phyloP scores from a whole-genome alignment of 2,113 vertebrate genomes.

The Passer montanus region DNA sequence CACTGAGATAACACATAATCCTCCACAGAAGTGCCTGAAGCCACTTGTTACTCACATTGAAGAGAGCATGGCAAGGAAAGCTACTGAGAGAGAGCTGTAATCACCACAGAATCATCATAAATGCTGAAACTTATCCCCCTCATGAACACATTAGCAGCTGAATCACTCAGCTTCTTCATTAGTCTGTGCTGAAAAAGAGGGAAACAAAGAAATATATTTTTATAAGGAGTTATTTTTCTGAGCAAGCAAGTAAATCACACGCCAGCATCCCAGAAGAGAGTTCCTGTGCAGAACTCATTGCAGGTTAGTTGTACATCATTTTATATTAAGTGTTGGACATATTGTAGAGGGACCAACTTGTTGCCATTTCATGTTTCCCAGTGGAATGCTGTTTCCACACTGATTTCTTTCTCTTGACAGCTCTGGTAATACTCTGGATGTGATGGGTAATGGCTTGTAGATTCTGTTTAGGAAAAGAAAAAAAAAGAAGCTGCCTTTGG shows the following conservation, averaged over 20 bases:
- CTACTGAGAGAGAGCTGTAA: not conserved
- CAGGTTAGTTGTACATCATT: constrained; percentile 48
- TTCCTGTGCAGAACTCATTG: constrained; percentile 6
- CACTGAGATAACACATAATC: not conserved
- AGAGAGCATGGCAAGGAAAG: not conserved
- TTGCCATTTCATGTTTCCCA: constrained; percentile 26
- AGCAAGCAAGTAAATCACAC: not conserved
- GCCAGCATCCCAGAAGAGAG: not conserved
- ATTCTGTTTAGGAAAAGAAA: not conserved
- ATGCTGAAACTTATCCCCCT: not conserved
- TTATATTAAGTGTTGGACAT: constrained; percentile 30
- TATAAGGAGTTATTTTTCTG: not conserved
- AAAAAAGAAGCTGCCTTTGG: not conserved
- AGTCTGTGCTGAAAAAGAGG: not conserved
- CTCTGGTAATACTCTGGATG: not conserved
- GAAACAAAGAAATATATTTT: not conserved
- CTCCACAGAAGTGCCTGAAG: not conserved
- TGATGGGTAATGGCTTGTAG: constrained; percentile 26
- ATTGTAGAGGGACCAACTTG: constrained; percentile 2
- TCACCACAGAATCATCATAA: not conserved
- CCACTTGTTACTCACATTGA: not conserved
- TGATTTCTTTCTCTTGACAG: constrained; percentile 20
- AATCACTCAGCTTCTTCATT: not conserved
- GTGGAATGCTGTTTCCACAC: not conserved
- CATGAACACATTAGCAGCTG: not conserved